A percentile compares a stretch with the other conserved stretches of the same genome.
These are phyloP conservation scores for Cercocebus atys DNA, from an alignment of 2,113 vertebrate species.

Conservation along the genomic window DNA sequence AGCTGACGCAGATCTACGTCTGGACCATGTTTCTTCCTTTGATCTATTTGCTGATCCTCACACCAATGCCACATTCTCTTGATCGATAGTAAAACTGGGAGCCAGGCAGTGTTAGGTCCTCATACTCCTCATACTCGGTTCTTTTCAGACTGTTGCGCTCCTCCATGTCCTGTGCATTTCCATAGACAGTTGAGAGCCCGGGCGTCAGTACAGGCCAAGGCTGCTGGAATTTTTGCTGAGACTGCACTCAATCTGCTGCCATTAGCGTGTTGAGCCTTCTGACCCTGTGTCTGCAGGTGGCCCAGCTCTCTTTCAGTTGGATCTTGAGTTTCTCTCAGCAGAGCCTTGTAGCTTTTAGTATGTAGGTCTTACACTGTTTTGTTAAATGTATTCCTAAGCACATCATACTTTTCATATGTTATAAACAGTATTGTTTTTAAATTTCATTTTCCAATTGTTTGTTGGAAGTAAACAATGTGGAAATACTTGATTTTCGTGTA, in stretches of 20 bases:
- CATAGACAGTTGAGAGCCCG: not conserved
- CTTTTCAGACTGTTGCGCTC: not conserved
- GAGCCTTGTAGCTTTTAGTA: not conserved
- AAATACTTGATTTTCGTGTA: not conserved
- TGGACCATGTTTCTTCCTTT: not conserved
- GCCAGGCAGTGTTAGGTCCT: not conserved
- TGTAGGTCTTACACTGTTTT: not conserved
- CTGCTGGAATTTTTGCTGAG: not conserved
- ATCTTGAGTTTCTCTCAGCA: not conserved
- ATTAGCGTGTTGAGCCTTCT: rapidly evolving
- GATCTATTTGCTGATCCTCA: not conserved
- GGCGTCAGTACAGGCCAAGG: no score
- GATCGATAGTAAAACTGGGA: not conserved
- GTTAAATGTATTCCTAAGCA: not conserved
- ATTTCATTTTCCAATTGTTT: not conserved
- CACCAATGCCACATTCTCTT: not conserved
- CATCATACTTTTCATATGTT: not conserved
- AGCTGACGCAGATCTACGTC: not conserved
- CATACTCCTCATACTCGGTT: no score
- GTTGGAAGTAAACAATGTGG: not conserved
- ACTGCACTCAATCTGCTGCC: not conserved
- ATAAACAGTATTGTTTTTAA: not conserved
- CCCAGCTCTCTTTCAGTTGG: not conserved
- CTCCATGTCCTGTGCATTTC: not conserved
- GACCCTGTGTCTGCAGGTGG: not conserved